phyloP scores from a whole-genome alignment of 2,888 invertebrate species.

The Nephrotoma appendiculata region DNA sequence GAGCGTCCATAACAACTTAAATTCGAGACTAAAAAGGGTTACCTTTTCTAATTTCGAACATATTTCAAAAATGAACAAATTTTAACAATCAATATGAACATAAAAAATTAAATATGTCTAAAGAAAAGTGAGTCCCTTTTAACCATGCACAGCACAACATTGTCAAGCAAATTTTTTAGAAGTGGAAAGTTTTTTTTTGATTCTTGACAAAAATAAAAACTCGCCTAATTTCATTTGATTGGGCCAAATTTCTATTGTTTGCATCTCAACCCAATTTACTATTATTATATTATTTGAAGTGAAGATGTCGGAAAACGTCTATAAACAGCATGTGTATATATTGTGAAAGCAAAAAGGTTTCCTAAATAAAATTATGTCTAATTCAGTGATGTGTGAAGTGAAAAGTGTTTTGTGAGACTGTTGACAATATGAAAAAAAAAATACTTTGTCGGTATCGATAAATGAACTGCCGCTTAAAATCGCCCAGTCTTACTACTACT shows the following conservation, averaged over 20 bases:
- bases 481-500: not conserved
- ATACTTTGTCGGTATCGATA: not conserved
- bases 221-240: not conserved
- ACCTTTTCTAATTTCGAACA: too few species aligned
- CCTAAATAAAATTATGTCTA: not conserved
- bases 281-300: not conserved
- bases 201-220: not conserved
- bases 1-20: too few species aligned
- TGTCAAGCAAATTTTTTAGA: too few species aligned
- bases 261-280: not conserved
- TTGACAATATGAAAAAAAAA: not conserved
- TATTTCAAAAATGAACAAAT: too few species aligned
- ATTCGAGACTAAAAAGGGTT: too few species aligned
- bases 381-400: not conserved
- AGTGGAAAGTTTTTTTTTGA: too few species aligned
- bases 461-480: not conserved
- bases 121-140: too few species aligned
- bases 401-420: not conserved
- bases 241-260: not conserved
- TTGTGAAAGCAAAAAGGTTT: not conserved
- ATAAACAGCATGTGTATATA: not conserved
- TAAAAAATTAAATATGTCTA: too few species aligned
- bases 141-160: too few species aligned
- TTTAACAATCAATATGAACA: too few species aligned
- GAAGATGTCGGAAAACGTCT: not conserved